Conservation (phyloP, 2,113 vertebrate species). For the Rynchops niger region DNA sequence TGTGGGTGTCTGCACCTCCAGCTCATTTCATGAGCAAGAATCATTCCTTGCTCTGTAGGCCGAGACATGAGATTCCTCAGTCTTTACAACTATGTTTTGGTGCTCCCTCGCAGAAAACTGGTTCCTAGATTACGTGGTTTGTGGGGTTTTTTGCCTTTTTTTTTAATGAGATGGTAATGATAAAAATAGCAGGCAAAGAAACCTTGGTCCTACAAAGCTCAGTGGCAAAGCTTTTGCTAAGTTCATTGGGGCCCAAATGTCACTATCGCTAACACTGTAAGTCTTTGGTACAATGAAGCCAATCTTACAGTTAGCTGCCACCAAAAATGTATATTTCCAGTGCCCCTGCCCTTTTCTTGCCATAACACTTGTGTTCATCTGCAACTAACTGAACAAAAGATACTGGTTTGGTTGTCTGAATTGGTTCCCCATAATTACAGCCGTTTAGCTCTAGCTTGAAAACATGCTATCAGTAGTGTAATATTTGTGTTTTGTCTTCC, state of each 20-base stretch:
- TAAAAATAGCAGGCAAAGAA: neutral
- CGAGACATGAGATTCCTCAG: neutral
- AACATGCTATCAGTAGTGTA: neutral
- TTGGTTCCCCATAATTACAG: neutral
- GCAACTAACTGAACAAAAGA: neutral
- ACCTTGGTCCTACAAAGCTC: neutral
- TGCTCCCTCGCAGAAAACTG: neutral
- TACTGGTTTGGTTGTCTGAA: neutral
- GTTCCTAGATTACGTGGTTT: neutral
- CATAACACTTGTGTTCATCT: neutral
- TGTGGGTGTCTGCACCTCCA: neutral
- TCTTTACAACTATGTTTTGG: neutral
- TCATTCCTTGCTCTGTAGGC: neutral
- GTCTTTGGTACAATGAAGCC: neutral
- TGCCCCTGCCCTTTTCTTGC: neutral
- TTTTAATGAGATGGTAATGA: neutral
- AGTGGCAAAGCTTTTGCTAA: neutral
- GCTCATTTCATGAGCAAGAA: constrained; percentile 1
- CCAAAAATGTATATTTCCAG: neutral
- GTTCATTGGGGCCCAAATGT: neutral
- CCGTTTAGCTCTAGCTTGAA: neutral
- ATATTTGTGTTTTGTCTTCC: neutral
- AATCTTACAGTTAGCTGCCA: neutral
- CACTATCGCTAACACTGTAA: neutral
- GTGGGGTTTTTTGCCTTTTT: neutral